phyloP scores from a whole-genome alignment of 2,113 vertebrate species.

The Pao palembangensis region DNA sequence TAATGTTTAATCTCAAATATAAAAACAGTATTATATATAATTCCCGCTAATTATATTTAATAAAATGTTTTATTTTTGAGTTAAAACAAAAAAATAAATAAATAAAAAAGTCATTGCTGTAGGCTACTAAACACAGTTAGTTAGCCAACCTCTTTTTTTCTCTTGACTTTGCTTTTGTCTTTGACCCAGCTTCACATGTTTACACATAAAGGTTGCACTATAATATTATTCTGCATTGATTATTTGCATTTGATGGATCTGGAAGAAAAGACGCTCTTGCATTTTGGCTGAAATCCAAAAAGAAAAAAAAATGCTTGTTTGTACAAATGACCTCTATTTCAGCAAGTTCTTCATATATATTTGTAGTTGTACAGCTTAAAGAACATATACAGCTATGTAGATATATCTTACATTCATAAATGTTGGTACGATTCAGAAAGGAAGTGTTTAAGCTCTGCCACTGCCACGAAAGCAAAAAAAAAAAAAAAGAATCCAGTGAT shows the following conservation, averaged over 20 bases:
- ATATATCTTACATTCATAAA: background rate
- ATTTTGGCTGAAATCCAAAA: constrained; percentile 45
- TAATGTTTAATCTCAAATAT: too few relatives aligned
- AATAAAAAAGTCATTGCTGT: constrained; percentile 9
- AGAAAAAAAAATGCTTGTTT: background rate
- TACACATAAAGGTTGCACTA: constrained; percentile 30
- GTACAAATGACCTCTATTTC: constrained; percentile 16
- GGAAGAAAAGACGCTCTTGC: constrained; percentile 10
- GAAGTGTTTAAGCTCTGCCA: background rate
- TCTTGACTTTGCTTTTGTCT: constrained; percentile 9
- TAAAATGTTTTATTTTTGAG: background rate
- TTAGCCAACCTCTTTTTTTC: background rate
- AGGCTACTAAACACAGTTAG: constrained; percentile 5
- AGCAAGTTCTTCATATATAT: constrained; percentile 3
- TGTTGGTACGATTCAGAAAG: background rate
- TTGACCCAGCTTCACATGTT: constrained; percentile 23
- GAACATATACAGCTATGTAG: background rate
- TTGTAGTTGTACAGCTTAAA: background rate
- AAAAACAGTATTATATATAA: too few relatives aligned
- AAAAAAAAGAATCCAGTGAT: background rate
- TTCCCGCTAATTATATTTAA: background rate
- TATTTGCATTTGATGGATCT: constrained; percentile 43
- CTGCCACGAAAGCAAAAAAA: background rate
- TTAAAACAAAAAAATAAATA: background rate
- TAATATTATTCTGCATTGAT: constrained; percentile 22